A percentile compares a stretch with the other conserved stretches of the same genome.
Evolutionary conservation across 2,888 invertebrate genomes (phyloP).

Genomic region (Lepidocyrtinus sp.): DNA sequence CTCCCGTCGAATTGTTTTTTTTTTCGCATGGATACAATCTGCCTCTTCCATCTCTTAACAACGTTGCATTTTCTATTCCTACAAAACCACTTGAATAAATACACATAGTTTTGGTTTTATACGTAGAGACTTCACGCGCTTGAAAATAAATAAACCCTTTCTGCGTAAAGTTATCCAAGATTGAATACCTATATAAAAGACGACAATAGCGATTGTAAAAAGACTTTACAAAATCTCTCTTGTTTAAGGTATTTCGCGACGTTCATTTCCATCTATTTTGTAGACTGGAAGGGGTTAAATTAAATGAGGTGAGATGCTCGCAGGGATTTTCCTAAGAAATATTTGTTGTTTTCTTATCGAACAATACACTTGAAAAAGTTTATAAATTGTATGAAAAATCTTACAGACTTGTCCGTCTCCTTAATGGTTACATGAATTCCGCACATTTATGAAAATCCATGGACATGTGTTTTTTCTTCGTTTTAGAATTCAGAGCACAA

Average conservation of each 20-base stretch:
- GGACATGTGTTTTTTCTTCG: neutral
- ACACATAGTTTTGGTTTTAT: neutral
- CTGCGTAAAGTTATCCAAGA: no score
- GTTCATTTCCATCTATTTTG: neutral
- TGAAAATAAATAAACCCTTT: no score
- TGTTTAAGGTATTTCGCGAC: neutral
- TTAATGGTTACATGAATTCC: neutral
- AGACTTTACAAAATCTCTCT: neutral
- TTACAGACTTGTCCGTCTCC: neutral
- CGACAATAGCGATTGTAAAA: neutral
- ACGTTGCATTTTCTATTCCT: neutral
- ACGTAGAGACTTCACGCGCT: neutral
- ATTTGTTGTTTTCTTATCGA: no score
- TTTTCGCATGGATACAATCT: slow-evolving; percentile 45
- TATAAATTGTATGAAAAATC: no score
- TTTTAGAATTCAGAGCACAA: slow-evolving; percentile 44
- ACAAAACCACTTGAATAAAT: neutral
- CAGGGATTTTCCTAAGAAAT: slow-evolving; percentile 20
- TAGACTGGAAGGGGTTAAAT: neutral
- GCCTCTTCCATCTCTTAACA: slow-evolving; percentile 33
- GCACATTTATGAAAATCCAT: neutral
- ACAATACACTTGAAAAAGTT: no score
- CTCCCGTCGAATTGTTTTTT: slow-evolving; percentile 36
- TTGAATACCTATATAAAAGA: no score
- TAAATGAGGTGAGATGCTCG: slow-evolving; percentile 16